Percentiles rank a stretch among this genome's conserved stretches.
These are phyloP conservation scores for Chelonus formosanus DNA, from an alignment of 2,888 invertebrate species.

Conservation along the genomic window DNA sequence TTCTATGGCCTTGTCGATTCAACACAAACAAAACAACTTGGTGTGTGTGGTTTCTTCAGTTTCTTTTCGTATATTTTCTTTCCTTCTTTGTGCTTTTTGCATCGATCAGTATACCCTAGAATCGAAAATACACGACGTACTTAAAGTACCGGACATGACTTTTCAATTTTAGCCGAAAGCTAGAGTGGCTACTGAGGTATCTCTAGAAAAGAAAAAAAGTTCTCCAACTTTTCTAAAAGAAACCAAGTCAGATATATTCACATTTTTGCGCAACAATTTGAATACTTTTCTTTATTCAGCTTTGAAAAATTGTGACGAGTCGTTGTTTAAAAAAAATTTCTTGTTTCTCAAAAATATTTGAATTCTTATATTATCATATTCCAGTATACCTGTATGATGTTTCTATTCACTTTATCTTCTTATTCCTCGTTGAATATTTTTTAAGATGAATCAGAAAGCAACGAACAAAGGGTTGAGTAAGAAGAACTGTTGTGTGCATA, in stretches of 20 bases:
- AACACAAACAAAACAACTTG: neutral
- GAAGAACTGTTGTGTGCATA: constrained; percentile 35
- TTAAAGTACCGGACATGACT: constrained; percentile 38
- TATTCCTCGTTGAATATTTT: neutral
- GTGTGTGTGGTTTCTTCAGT: constrained; percentile 7
- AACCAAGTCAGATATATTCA: too few relatives aligned
- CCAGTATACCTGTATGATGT: neutral
- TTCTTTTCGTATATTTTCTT: neutral
- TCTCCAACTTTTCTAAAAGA: too few relatives aligned
- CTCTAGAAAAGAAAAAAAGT: neutral
- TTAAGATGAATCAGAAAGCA: constrained; percentile 14
- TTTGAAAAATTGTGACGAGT: too few relatives aligned
- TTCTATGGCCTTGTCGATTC: constrained; percentile 5
- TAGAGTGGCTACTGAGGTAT: neutral
- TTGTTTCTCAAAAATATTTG: too few relatives aligned
- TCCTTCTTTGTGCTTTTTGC: constrained; percentile 5
- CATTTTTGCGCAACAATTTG: too few relatives aligned
- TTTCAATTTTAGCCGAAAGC: constrained; percentile 37
- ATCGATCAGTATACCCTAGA: constrained; percentile 25
- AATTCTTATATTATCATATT: too few relatives aligned
- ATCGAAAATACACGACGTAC: constrained; percentile 38
- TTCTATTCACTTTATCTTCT: constrained; percentile 9
- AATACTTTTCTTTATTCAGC: too few relatives aligned
- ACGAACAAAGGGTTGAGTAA: constrained; percentile 9
- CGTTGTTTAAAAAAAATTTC: too few relatives aligned